Conservation (phyloP, 2,888 invertebrate genomes). For the Torymus aiolomorphi region DNA sequence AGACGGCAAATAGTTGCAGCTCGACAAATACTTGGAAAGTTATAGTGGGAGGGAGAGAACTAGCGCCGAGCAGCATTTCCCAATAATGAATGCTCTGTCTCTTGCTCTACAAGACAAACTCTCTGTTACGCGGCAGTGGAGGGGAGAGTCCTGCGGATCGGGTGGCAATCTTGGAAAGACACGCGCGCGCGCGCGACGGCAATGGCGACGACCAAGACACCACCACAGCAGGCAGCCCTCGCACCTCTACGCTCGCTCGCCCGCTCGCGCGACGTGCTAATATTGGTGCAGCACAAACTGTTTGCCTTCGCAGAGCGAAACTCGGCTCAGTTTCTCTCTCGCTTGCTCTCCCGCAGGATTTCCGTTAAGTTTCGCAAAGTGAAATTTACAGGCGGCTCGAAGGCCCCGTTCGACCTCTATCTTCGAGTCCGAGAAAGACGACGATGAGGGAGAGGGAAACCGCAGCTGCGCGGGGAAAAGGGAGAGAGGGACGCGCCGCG, state of each 20-base stretch:
- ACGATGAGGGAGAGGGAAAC: background rate
- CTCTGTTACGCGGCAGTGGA: background rate
- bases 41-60: background rate
- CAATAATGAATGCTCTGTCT: constrained; percentile 27
- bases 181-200: background rate
- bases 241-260: background rate
- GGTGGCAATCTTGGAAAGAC: constrained; percentile 28
- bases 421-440: constrained; percentile 54
- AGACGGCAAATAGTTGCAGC: background rate
- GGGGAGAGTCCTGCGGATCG: constrained; percentile 7
- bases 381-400: constrained; percentile 71
- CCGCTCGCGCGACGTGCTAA: constrained; percentile 60
- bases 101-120: constrained; percentile 18
- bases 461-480: background rate
- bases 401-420: constrained; percentile 48
- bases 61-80: background rate
- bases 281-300: constrained; percentile 66
- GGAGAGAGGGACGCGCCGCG: background rate
- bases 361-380: constrained; percentile 69
- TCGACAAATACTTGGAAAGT: background rate
- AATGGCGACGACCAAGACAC: background rate
- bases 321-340: constrained; percentile 49
- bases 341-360: constrained; percentile 60
- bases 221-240: background rate
- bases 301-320: constrained; percentile 59